Evolutionary conservation across 1,140 invertebrate species (phyloP), one percentile per base, ranked within the genome.

Genomic region (Pollicipes pollicipes): DNA sequence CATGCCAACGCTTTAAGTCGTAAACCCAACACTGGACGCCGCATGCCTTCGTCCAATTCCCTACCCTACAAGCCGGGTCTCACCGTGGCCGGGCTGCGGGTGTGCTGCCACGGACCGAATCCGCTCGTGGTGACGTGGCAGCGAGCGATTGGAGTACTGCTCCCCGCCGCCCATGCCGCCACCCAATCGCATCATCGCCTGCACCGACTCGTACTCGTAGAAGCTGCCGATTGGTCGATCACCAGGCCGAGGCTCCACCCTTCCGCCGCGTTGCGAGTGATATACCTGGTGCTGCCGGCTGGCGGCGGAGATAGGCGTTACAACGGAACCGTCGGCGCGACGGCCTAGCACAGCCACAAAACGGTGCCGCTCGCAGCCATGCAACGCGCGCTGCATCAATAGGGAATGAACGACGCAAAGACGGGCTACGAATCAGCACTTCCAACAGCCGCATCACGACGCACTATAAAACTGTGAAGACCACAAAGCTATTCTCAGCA

Each of bases 161-260:
- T 27, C 64, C 64, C 64, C 64, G 64, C 27, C 27, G 27, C 27
- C n/a, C 10, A 8, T 10, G 64, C 27, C 64, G 64, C 64, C 64
- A n/a, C 64, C 64, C 64, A 66, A 24, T 28, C 27, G 64, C 70
- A 84, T 77, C 28, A 82, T 77, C 8, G 81, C 85, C 75, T 88
- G 87, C 27, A 88, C 85, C 73, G 84, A 88, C 77, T 91, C 89
- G 78, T 91, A 91, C 79, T 91, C 89, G 77, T 89, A 90, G 79
- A 87, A 90, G 79, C 89, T 90, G 73, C 88, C 90, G 70, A 88
- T 84, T 24, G 89, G 88, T 17, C 89, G 81, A 28, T 83, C 45
- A 3, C 45, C 45, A 2, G 45, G 10, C 28, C 27, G n/a, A 21
- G 28, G 28, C 3, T 66, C 64, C 27, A 66, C 24, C 3, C 64